Base-by-base conservation (phyloP, 2,797 vertebrate genomes). In the Chloroceryle inda region DNA sequence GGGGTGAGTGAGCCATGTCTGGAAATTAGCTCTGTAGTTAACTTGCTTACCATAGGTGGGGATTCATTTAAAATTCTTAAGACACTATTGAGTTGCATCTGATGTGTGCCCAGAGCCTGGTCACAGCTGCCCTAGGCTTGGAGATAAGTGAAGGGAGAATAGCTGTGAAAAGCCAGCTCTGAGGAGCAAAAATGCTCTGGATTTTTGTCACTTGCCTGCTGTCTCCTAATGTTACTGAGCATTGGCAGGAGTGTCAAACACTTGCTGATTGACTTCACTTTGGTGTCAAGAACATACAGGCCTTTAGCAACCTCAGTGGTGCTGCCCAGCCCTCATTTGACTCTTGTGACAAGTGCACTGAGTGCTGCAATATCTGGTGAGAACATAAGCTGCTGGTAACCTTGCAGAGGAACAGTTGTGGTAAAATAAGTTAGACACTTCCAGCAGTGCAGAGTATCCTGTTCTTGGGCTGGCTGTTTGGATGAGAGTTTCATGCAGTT, bases 251-350 rank as follows among this genome's bases (percentile, higher is more conserved):
- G 38, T 19, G 27, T 73, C 73, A 73, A 66, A 90, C 52, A 42
- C 62, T 79, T 95, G 66, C 31, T 31, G 11, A 40, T 40, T 91
- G 85, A 88, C 69, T 92, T 89, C 73, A 59, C 29, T 84, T 37
- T 33, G 33, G 49, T 85, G 53, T 92, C 45, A 75, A 49, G 79
- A 71, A 47, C 37, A 11, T 10, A 12, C 4, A 47, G n/a, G 31
- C 53, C 82, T 85, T 58, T 13, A 84, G 33, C 69, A 72, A 37
- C 26, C 24, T 64, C 2, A 0, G 40, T 45, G 64, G n/a, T 4
- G 14, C 58, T 88, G 68, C 19, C 33, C 29, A 68, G 68, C 42
- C 67, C 58, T 89, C 9, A 2, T 42, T 68, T 91, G 62, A 22
- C 50, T 61, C n/a, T 7, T 22, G 13, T 11, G 75, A 5, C 1